phyloP scores from a whole-genome alignment of 2,113 vertebrate species.

The Indicator maculatus region DNA sequence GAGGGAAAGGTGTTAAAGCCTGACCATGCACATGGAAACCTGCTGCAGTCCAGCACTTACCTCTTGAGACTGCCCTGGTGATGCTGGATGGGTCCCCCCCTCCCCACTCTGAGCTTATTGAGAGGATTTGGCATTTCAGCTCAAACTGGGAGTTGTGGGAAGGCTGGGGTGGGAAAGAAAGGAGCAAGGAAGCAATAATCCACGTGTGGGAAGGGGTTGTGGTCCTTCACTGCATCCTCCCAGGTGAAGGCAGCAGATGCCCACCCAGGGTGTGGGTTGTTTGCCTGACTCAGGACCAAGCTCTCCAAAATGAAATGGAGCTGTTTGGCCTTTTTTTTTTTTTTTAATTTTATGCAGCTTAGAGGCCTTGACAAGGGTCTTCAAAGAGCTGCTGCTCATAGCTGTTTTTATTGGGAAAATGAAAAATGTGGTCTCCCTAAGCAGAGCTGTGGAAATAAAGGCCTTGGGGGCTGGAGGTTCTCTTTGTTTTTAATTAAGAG shows the following conservation, averaged over 20 bases:
- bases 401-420: constrained; percentile 32
- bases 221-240: fast-evolving
- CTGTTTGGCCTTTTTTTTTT: not conserved
- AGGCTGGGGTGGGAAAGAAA: not conserved
- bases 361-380: not conserved
- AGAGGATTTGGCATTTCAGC: not conserved
- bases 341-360: constrained; percentile 26
- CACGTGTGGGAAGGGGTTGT: fast-evolving
- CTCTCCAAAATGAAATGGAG: not conserved
- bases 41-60: too few species aligned
- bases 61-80: not conserved
- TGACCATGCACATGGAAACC: not conserved
- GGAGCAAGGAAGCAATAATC: not conserved
- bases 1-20: not conserved
- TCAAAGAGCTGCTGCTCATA: not conserved
- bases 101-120: fast-evolving
- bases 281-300: not conserved
- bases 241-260: too few species aligned
- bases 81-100: fast-evolving
- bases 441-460: constrained; percentile 28
- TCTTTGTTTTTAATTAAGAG: constrained; percentile 65
- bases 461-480: constrained; percentile 43
- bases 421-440: constrained; percentile 23
- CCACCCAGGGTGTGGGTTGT: too few species aligned
- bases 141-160: not conserved